Conservation (phyloP, 2,113 vertebrate genomes). For the Platycercus adscitus region DNA sequence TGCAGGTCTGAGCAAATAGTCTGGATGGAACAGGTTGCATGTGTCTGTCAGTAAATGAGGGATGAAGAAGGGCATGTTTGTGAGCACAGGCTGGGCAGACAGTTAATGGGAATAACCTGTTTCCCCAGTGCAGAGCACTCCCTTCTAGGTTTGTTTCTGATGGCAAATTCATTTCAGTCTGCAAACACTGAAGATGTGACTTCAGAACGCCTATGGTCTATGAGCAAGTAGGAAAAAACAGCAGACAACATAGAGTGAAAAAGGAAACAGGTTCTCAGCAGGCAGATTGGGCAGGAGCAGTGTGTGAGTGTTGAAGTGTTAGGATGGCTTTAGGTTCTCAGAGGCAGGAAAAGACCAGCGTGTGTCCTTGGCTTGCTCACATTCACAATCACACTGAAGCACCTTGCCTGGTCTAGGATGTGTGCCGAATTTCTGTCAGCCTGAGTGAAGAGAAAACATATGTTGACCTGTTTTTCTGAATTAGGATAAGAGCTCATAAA, state of each 20-base stretch:
- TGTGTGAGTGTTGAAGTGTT: neutral
- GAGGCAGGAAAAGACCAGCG: neutral
- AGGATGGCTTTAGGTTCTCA: neutral
- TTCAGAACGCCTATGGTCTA: neutral
- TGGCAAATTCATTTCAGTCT: neutral
- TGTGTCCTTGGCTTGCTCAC: neutral
- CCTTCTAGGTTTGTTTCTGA: neutral
- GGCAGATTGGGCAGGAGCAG: neutral
- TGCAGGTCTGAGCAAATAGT: neutral
- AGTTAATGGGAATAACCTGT: neutral
- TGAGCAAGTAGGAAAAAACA: neutral
- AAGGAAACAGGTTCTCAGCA: neutral
- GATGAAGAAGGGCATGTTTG: neutral
- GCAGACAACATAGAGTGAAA: neutral
- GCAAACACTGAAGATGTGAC: neutral
- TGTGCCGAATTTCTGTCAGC: neutral
- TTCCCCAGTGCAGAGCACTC: neutral
- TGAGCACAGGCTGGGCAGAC: neutral
- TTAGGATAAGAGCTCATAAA: neutral
- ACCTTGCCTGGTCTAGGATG: neutral
- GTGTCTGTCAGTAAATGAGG: neutral
- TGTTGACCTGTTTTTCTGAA: neutral
- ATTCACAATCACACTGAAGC: neutral
- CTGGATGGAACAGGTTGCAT: neutral
- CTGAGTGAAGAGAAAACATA: neutral